Conservation (phyloP, 2,113 vertebrate genomes). For the Chlorocebus sabaeus region DNA sequence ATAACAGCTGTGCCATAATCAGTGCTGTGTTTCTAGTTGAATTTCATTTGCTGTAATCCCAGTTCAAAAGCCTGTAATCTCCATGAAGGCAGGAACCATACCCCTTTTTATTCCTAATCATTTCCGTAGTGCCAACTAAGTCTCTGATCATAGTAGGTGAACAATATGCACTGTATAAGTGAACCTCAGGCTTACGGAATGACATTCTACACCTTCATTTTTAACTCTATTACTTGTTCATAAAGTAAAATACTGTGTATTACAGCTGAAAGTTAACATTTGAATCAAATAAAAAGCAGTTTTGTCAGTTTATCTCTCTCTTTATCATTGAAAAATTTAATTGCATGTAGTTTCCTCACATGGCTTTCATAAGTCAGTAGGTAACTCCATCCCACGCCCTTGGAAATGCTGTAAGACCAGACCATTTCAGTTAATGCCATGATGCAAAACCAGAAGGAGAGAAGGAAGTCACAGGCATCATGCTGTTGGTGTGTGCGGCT, state of each 20-base stretch:
- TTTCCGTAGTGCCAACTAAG: not conserved
- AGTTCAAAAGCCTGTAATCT: not conserved
- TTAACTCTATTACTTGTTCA: not conserved
- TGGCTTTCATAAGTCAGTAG: not conserved
- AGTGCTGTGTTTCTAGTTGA: not conserved
- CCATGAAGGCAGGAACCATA: not conserved
- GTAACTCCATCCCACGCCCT: not conserved
- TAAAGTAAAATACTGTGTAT: not conserved
- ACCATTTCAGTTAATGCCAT: not conserved
- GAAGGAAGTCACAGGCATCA: not conserved
- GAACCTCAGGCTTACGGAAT: not conserved
- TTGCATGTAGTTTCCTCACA: not conserved
- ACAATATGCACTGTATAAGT: not conserved
- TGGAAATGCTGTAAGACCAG: not conserved
- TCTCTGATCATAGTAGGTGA: not conserved
- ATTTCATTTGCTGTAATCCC: not conserved
- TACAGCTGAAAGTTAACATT: not conserved
- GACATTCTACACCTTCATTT: not conserved
- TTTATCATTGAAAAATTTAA: not conserved
- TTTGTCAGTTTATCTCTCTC: not conserved
- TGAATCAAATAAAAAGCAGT: constrained; percentile 1
- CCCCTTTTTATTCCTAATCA: not conserved
- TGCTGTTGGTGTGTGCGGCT: not conserved
- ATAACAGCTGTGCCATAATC: not conserved
- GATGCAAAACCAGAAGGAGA: not conserved